phyloP scores from a whole-genome alignment of 2,888 invertebrate species.

The Hesperia comma region DNA sequence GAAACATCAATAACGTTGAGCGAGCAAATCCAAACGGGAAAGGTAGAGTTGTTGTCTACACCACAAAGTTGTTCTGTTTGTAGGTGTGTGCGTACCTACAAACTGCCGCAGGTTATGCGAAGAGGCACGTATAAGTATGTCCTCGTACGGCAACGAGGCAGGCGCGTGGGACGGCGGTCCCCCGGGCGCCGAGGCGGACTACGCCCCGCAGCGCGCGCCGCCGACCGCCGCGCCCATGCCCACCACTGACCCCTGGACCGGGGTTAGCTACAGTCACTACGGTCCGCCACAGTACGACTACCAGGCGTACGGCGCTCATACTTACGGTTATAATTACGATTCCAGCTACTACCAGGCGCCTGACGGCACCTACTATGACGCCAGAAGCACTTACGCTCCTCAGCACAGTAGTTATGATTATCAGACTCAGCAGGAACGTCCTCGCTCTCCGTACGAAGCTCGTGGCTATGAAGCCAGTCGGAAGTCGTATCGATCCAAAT shows the following conservation, averaged over 20 bases:
- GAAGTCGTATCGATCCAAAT: slow-evolving; percentile 58
- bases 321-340: slow-evolving; percentile 64
- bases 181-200: slow-evolving; percentile 81
- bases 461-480: slow-evolving; percentile 52
- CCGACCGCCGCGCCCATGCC: slow-evolving; percentile 63
- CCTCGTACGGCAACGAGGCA: slow-evolving; percentile 72
- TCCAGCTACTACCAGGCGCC: slow-evolving; percentile 62
- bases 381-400: slow-evolving; percentile 49
- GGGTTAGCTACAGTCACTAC: slow-evolving; percentile 75
- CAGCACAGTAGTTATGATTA: slow-evolving; percentile 50
- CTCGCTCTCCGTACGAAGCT: slow-evolving; percentile 52
- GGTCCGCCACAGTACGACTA: slow-evolving; percentile 67
- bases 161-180: slow-evolving; percentile 81
- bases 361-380: slow-evolving; percentile 59
- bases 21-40: slow-evolving; percentile 67
- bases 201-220: slow-evolving; percentile 71
- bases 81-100: slow-evolving; percentile 86
- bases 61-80: slow-evolving; percentile 88
- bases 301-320: slow-evolving; percentile 59
- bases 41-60: slow-evolving; percentile 82
- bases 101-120: slow-evolving; percentile 84
- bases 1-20: slow-evolving; percentile 64
- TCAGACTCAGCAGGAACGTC: slow-evolving; percentile 47
- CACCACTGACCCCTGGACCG: slow-evolving; percentile 78
- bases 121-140: slow-evolving; percentile 75